Evolutionary conservation across 2,797 vertebrate genomes (phyloP), one percentile per base, ranked within the genome.

Genomic region (Peromyscus aztecus): DNA sequence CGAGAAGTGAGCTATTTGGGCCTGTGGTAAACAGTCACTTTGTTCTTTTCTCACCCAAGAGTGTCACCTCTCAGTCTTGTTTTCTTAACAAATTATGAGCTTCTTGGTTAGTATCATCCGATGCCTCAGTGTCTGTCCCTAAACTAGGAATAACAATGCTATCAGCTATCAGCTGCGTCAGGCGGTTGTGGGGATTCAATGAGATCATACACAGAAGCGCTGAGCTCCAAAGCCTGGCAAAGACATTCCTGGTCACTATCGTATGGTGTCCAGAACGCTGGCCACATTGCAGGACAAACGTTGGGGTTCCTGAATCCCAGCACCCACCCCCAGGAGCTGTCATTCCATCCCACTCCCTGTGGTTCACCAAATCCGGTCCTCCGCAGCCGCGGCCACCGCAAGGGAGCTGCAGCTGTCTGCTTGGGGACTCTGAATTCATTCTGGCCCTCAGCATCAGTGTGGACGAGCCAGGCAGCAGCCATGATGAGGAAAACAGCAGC

Each of bases 401-500:
- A 94, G 89, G 90, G 65, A 34, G 49, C 57, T 67, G 75, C 88
- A 23, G 55, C 73, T 78, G 37, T 80, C 80, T 80, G 40, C 75
- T 2, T 59, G 49, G 88, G 76, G 55, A 80, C 89, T 78, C 77
- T 52, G 63, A 83, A 6, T 73, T 77, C 52, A 84, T 96, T 82
- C 97, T 95, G 96, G 93, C 92, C 78, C 76, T 84, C 40, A 55
- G 78, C 59, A 63, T 87, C 75, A 24, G 67, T 6, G 21, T 46
- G n/a, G 91, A 85, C 34, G 37, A 27, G 76, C 92, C 94, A 90
- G 86, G 61, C 88, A 85, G 82, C 59, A 63, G 95, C 43, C 23
- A 52, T 0, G 1, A 76, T 31, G 97, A 95, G 90, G 90, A 93
- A 94, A 97, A 73, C 96, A 96, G 97, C 46, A 84, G 77, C 90